Base-by-base conservation (phyloP, 2,113 vertebrate genomes). In the Scortum barcoo region DNA sequence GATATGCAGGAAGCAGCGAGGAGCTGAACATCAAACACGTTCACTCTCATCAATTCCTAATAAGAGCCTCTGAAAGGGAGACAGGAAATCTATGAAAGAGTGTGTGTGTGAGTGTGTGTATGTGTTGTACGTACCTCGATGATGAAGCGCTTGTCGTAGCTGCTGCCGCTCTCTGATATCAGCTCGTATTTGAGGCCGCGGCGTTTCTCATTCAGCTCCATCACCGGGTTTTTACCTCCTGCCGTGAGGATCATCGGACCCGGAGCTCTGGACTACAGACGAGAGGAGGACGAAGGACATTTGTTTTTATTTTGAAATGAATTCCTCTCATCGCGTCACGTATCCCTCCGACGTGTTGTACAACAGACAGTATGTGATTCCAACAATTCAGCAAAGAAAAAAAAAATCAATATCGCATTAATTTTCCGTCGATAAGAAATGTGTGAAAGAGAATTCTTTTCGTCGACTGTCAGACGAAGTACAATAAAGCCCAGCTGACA, bases 201-300 rank as follows among this genome's bases (percentile, higher is more conserved):
- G 73, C 97, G 96, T 89, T 98, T 99, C 85, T 99, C 97, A 63
- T 99, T 99, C 75, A 99, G 95, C 91, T 99, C 97, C 97, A 98
- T 98, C 80, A 99, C 97, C 0, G 97, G 97, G 88, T 99, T 99
- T 92, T 99, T 99, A 65, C 97, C 97, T 72, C 97, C 97, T 3
- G 97, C 96, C 48, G 97, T 99, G 83, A 99, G 97, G 66, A 99
- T 97, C 20, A 99, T 97, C 20, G 97, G 97, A 91, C 97, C 97
- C 76, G 97, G 97, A 95, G 97, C 96, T 96, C 97, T 96, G 91
- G 97, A 96, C 97, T 98, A 69, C 2, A 68, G 24, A 63, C 9
- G 30, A 80, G 2, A 44, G 30, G 19, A 56, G 3, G n/a, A n/a
- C n/a, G n/a, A 63, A 12, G 44, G 28, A 38, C 58, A 81, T 48